Conservation (phyloP, 1,140 invertebrate species). For the Drosophila rhopaloa region DNA sequence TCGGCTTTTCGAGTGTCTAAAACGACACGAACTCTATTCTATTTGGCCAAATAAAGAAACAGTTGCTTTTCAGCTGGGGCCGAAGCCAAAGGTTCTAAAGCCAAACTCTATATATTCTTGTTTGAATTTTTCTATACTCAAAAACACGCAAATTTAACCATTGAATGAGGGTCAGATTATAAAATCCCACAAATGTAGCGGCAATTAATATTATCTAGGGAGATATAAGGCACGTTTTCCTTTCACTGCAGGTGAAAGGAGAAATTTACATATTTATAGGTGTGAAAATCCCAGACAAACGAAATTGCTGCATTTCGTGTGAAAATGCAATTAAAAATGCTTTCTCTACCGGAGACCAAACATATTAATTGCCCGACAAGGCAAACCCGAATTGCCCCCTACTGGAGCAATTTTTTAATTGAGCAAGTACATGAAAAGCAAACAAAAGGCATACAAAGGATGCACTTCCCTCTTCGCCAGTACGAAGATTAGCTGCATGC, state of each 20-base stretch:
- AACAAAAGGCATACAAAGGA: conserved; percentile 69
- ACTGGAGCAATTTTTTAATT: conserved; percentile 73
- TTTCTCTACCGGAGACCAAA: conserved; percentile 54
- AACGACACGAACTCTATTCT: conserved; percentile 11
- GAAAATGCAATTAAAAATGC: conserved; percentile 76
- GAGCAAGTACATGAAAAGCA: conserved; percentile 72
- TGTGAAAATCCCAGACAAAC: conserved; percentile 53
- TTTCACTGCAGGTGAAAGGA: conserved; percentile 41
- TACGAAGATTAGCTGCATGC: conserved; percentile 62
- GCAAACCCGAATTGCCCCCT: conserved; percentile 44
- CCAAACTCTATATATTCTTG: not conserved
- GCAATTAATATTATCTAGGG: conserved; percentile 62
- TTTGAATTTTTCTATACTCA: not conserved
- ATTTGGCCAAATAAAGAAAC: conserved; percentile 38
- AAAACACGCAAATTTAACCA: conserved; percentile 11
- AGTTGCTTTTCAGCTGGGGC: conserved; percentile 64
- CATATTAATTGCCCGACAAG: conserved; percentile 73
- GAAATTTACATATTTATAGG: conserved; percentile 69
- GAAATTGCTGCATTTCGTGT: conserved; percentile 74
- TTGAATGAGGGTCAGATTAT: conserved; percentile 4
- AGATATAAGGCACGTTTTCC: conserved; percentile 13
- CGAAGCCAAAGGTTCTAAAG: conserved; percentile 38
- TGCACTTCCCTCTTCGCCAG: conserved; percentile 55
- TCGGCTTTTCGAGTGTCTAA: conserved; percentile 38
- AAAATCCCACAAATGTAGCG: conserved; percentile 32